Conservation (phyloP, 1,140 invertebrate genomes). For the Heliconius congener region DNA sequence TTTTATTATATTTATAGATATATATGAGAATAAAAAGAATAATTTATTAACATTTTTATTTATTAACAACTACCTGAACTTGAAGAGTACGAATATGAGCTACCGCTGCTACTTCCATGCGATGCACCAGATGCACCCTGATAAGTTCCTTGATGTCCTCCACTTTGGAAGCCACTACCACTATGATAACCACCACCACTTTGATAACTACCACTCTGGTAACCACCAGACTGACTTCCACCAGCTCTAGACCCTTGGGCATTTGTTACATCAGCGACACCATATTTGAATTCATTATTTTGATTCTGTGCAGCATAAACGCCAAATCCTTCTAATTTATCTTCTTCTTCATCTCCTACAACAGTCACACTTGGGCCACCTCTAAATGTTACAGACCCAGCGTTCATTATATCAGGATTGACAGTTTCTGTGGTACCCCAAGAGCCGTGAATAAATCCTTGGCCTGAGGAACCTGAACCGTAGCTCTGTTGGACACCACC, state of each 20-base stretch:
- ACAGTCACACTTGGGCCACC: constrained; percentile 54
- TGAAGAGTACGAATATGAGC: constrained; percentile 63
- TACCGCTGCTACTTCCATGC: constrained; percentile 43
- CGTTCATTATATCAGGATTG: constrained; percentile 72
- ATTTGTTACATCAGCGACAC: constrained; percentile 64
- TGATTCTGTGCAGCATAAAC: constrained; percentile 60
- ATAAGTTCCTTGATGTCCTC: constrained; percentile 38
- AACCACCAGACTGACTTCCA: constrained; percentile 21
- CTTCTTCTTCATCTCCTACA: constrained; percentile 67
- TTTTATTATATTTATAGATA: background rate
- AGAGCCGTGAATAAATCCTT: constrained; percentile 62
- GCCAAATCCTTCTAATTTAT: constrained; percentile 64
- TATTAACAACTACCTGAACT: constrained; percentile 50
- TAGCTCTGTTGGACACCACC: constrained; percentile 39
- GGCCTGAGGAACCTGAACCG: constrained; percentile 40
- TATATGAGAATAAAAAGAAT: background rate
- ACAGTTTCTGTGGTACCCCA: constrained; percentile 78
- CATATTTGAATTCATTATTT: constrained; percentile 69
- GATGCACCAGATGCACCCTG: constrained; percentile 27
- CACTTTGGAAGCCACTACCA: constrained; percentile 40
- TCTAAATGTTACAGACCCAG: constrained; percentile 69
- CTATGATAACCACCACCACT: constrained; percentile 42
- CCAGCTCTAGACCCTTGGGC: constrained; percentile 19
- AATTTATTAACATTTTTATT: no score
- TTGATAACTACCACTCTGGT: constrained; percentile 43